Base-by-base conservation (phyloP, 2,888 invertebrate species). In the Melanostoma scalare region DNA sequence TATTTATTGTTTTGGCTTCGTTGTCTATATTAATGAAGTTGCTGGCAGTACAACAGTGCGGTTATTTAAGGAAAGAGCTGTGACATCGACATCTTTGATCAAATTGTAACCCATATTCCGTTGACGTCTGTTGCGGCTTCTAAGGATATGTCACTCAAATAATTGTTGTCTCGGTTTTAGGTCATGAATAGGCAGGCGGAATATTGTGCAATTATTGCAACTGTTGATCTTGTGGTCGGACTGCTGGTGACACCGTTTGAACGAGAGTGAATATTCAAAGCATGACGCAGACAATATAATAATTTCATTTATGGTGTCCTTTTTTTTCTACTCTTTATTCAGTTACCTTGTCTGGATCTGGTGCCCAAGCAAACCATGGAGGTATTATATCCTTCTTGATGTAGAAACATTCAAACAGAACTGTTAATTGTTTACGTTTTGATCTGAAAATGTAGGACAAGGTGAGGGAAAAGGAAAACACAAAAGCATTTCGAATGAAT, bases 81-180 rank as follows among this genome's bases (percentile, higher is more conserved):
- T 60, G 72, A 68, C 76, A 81, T 81, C 77, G 72, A 77, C 72
- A 73, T 77, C 77, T 82, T 82, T 77, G 77, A 82, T 77, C 68
- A 82, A 77, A 53, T 73, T 40, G 56, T 73, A 63, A 69, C 77
- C 77, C 46, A 82, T 48, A 68, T 82, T 68, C 56, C 38, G 65
- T 69, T 40, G 42, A 40, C 52, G 44, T 60, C 58, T 44, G 35
- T 9, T 71, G 31, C 30, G 46, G 46, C 8, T 46, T 67, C 60
- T 60, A 61, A 72, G 65, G 20, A 60, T 65, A 20, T 20, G 20
- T 46, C 58, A 46, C 61, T 73, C 58, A 46, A 48, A 6, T 40
- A 30, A 58, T 56, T 8, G 36, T 52, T 10, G 44, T 65, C 44
- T 50, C 20, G 36, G 36, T 30, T 65, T 46, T 65, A 65, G 73